phyloP scores from a whole-genome alignment of 1,140 invertebrate species.

The Drosophila repleta region DNA sequence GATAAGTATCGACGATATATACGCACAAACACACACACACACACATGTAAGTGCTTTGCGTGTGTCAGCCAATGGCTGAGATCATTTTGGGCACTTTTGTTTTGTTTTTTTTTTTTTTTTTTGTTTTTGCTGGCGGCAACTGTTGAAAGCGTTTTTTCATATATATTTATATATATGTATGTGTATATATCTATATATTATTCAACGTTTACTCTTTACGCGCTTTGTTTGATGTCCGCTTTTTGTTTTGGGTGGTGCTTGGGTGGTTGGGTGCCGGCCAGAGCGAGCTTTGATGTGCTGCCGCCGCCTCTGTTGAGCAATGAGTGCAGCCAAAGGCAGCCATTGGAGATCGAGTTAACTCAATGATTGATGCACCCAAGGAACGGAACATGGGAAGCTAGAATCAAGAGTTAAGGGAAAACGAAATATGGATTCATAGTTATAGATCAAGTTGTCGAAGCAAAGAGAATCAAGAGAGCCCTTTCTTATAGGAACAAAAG shows the following conservation, averaged over 20 bases:
- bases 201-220: constrained; percentile 32
- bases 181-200: background rate
- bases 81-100: constrained; percentile 52
- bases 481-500: too few species aligned
- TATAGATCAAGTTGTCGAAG: too few species aligned
- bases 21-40: background rate
- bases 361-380: background rate
- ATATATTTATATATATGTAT: background rate
- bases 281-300: constrained; percentile 57
- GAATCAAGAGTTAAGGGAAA: too few species aligned
- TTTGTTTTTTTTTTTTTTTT: too few species aligned
- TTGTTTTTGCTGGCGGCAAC: constrained; percentile 53
- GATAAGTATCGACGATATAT: constrained; percentile 53
- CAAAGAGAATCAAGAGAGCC: too few species aligned
- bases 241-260: constrained; percentile 23
- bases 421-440: too few species aligned
- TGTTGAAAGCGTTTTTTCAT: constrained; percentile 50
- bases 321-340: background rate
- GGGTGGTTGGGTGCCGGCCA: constrained; percentile 8
- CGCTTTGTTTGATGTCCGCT: constrained; percentile 53
- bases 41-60: background rate
- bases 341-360: background rate
- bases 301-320: constrained; percentile 57
- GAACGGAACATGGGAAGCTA: too few species aligned
- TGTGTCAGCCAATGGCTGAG: constrained; percentile 42